phyloP scores from a whole-genome alignment of 2,888 invertebrate genomes.

The Epistrophe grossulariae region DNA sequence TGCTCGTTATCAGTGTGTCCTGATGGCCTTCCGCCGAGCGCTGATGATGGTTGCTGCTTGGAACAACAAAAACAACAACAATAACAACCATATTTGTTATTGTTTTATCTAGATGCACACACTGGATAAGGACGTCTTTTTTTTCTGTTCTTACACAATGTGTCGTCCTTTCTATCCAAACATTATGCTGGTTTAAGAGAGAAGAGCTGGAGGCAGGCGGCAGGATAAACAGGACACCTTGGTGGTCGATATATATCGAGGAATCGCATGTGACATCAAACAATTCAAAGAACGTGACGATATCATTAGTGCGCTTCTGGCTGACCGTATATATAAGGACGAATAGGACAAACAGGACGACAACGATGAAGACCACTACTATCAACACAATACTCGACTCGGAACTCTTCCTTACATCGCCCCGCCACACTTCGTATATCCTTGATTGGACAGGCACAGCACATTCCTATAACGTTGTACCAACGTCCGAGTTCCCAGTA shows the following conservation, averaged over 20 bases:
- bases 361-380: conserved; percentile 10
- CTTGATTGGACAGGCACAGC: conserved; percentile 43
- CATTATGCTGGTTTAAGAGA: conserved; percentile 50
- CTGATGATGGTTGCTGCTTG: conserved; percentile 43
- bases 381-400: conserved; percentile 45
- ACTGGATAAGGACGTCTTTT: conserved; percentile 36
- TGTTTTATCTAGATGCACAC: conserved; percentile 40
- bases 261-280: conserved; percentile 71
- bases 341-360: conserved; percentile 3
- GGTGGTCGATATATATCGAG: conserved; percentile 68
- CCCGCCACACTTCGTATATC: conserved; percentile 8
- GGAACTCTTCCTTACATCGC: not conserved
- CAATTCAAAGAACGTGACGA: conserved; percentile 73
- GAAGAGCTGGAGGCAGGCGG: not conserved
- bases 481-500: not conserved
- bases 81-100: conserved; percentile 26
- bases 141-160: conserved; percentile 32
- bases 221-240: conserved; percentile 67
- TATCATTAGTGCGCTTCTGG: conserved; percentile 67
- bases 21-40: conserved; percentile 32
- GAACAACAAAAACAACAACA: conserved; percentile 36
- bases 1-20: conserved; percentile 74
- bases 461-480: conserved; percentile 15
- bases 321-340: conserved; percentile 4
- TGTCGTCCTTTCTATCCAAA: conserved; percentile 62